Conservation (phyloP, 2,888 invertebrate genomes). For the Hyles lineata region DNA sequence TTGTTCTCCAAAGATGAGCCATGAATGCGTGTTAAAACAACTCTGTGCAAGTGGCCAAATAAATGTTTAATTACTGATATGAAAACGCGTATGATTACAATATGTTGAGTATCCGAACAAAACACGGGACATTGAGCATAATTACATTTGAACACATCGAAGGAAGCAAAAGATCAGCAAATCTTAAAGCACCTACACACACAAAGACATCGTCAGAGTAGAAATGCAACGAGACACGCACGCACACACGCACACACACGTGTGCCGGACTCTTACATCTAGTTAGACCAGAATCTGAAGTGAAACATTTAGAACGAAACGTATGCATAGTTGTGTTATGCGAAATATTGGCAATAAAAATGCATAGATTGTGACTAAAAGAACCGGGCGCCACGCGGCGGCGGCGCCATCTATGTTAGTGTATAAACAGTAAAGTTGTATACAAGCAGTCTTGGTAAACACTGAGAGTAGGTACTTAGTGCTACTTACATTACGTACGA, state of each 20-base stretch:
- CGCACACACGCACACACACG: conserved; percentile 41
- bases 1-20: conserved; percentile 31
- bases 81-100: conserved; percentile 36
- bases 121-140: conserved; percentile 72
- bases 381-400: conserved; percentile 67
- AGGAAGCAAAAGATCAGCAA: conserved; percentile 69
- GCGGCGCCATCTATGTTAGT: conserved; percentile 68
- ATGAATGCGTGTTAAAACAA: conserved; percentile 33
- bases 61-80: conserved; percentile 30
- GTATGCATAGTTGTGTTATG: conserved; percentile 67
- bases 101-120: conserved; percentile 52
- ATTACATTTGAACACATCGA: conserved; percentile 78
- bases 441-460: conserved; percentile 85
- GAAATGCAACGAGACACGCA: conserved; percentile 50
- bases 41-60: conserved; percentile 36
- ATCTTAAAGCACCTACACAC: conserved; percentile 58
- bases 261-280: conserved; percentile 57
- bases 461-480: conserved; percentile 83
- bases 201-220: conserved; percentile 33
- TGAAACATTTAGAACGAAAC: conserved; percentile 65
- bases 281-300: conserved; percentile 68
- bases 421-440: conserved; percentile 80
- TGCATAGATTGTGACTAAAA: conserved; percentile 83
- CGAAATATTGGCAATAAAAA: conserved; percentile 81
- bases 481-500: conserved; percentile 73